Percentiles rank a stretch among this genome's conserved stretches.
Conservation (phyloP, 1,140 invertebrate species). For the Choristoneura fumiferana region DNA sequence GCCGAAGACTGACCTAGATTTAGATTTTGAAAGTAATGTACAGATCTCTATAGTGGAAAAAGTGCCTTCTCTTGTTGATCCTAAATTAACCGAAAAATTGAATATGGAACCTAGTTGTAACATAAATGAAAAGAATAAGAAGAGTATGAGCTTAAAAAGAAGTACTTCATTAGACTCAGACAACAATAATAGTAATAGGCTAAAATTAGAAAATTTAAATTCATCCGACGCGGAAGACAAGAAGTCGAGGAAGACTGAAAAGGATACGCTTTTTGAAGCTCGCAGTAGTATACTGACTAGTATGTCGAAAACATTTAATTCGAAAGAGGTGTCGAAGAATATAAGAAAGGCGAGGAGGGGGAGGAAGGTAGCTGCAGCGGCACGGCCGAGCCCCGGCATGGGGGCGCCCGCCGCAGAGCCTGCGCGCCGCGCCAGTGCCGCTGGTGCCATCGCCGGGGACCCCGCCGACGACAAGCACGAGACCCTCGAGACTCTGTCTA, state of each 20-base stretch:
- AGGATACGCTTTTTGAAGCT: slow-evolving; percentile 66
- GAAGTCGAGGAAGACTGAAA: slow-evolving; percentile 70
- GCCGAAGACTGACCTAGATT: slow-evolving; percentile 73
- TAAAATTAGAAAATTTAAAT: slow-evolving; percentile 72
- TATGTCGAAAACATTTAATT: slow-evolving; percentile 74
- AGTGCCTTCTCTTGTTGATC: slow-evolving; percentile 74
- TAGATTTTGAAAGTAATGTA: slow-evolving; percentile 75
- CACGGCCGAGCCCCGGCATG: slow-evolving; percentile 31
- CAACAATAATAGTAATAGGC: slow-evolving; percentile 77
- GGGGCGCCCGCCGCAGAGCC: not conserved
- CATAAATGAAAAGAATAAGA: slow-evolving; percentile 59
- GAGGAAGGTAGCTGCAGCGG: slow-evolving; percentile 49
- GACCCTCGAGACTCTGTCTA: slow-evolving; percentile 62
- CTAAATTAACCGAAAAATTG: slow-evolving; percentile 59
- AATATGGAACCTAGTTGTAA: slow-evolving; percentile 60
- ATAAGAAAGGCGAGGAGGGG: slow-evolving; percentile 68
- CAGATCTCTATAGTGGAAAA: slow-evolving; percentile 74
- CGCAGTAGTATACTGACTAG: slow-evolving; percentile 74
- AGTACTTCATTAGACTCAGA: slow-evolving; percentile 75
- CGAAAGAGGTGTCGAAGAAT: slow-evolving; percentile 70
- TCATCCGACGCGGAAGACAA: slow-evolving; percentile 67
- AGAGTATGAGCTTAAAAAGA: slow-evolving; percentile 73
- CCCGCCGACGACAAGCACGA: slow-evolving; percentile 54
- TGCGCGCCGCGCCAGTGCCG: slow-evolving; percentile 34
- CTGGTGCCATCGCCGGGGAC: slow-evolving; percentile 45